Base-by-base conservation (phyloP, 2,888 invertebrate species). In the Strigamia maritima region DNA sequence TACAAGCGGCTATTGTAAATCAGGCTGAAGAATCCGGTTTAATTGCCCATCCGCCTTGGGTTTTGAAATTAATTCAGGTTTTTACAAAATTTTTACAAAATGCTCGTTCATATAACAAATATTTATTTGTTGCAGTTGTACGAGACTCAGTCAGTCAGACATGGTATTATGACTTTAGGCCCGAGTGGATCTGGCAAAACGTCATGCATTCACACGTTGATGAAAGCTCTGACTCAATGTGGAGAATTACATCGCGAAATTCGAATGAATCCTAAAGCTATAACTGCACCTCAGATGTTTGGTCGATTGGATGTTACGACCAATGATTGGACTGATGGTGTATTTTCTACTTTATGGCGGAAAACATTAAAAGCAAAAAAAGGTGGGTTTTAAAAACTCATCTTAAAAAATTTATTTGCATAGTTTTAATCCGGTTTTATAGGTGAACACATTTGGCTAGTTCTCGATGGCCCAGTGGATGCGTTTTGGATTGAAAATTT, bases 401-500 rank as follows among this genome's bases (percentile, higher is more conserved):
- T 19, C 12, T 28, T 76, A 31, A 26, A 77, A 19, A 49, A 28
- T 38, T 14, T 10, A 76, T 40, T 26, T 76, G 26, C 14, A 28
- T 31, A 14, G 24, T 44, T 76, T 74, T 74, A 78, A 77, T 24
- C 7, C 0, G 0, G 70, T 4, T 80, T 82, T 83, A n/a, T 82
- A 90, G 90, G 89, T 2, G 97, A 97, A 83, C 90, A 94, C 85
- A 91, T 97, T 26, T 98, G 98, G 98, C 87, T 98, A 75, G 95
- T 98, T 0, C 87, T 98, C 60, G 97, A 98, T 84, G 98, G 98
- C 0, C 97, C 97, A 0, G 97, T 98, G 0, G 98, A 98, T 85
- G 95, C 96, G 83, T 96, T 97, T 82, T 98, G 98, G 98, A 98
- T 98, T 83, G 98, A 98, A 86, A 98, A 98, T 87, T 90, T 98